Conservation (phyloP, 2,888 invertebrate genomes). For the Hipparchia sbordonii region DNA sequence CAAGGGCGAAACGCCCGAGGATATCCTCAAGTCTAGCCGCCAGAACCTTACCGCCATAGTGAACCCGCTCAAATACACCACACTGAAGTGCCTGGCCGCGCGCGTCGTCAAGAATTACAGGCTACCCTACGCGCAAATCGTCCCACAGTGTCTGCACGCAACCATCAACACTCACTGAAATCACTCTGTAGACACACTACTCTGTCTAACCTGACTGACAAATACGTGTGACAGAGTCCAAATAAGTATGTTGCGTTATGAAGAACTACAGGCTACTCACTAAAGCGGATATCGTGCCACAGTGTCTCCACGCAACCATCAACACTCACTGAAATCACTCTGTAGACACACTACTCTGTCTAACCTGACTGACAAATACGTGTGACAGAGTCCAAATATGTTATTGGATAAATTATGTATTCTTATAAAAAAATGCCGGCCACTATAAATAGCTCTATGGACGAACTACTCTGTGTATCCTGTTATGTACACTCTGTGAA, state of each 20-base stretch:
- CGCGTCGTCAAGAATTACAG: constrained; percentile 88
- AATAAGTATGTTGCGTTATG: not conserved
- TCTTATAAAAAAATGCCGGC: no score
- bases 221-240: not conserved
- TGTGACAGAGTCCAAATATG: no score
- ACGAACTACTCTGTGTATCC: not conserved
- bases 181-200: constrained; percentile 9
- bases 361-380: not conserved
- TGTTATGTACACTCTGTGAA: not conserved
- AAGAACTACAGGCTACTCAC: no score
- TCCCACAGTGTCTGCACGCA: constrained; percentile 80
- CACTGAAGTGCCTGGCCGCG: constrained; percentile 93
- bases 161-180: constrained; percentile 64
- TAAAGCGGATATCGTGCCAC: no score
- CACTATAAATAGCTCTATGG: not conserved
- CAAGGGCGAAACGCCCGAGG: constrained; percentile 89
- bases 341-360: not conserved
- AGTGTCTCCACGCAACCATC: no score
- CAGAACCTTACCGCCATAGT: constrained; percentile 86
- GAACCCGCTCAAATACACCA: constrained; percentile 90
- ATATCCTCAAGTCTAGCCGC: constrained; percentile 82
- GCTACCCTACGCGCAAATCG: constrained; percentile 84
- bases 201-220: constrained; percentile 18
- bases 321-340: not conserved
- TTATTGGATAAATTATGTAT: no score